Conservation (phyloP, 2,113 vertebrate species). For the Ploceus nigricollis region DNA sequence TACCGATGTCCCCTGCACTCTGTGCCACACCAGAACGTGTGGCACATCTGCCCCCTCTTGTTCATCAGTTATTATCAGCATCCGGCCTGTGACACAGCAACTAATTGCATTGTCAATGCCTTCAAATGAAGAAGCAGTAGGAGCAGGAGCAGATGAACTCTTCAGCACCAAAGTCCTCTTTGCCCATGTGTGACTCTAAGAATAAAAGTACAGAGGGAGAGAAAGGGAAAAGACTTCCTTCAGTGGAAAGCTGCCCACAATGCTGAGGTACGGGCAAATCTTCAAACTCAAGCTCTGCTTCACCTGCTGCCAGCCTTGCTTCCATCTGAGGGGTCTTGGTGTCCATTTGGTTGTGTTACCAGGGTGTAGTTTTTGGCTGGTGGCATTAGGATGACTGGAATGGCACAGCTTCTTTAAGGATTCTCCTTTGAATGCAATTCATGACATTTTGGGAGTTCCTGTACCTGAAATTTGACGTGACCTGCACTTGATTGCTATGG, state of each 20-base stretch:
- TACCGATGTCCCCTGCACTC: fast-evolving
- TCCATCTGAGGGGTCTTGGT: neutral
- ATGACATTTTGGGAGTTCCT: neutral
- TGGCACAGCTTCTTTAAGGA: conserved; percentile 1
- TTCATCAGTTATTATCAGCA: neutral
- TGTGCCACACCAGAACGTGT: neutral
- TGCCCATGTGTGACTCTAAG: neutral
- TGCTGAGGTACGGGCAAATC: neutral
- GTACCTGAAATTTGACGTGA: neutral
- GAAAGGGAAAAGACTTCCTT: neutral
- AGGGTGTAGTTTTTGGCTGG: neutral
- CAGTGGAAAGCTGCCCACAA: neutral
- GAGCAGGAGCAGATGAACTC: neutral
- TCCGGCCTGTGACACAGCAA: neutral
- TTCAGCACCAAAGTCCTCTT: neutral
- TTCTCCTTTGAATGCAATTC: neutral
- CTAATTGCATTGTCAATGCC: neutral
- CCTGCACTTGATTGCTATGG: neutral
- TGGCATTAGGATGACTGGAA: neutral
- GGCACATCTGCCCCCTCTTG: neutral
- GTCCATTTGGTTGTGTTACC: neutral
- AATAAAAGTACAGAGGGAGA: neutral
- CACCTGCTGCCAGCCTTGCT: neutral
- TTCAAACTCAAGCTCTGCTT: neutral
- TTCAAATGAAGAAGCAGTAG: neutral